Conservation (phyloP, 2,888 invertebrate genomes). For the Euplagia quadripunctaria region DNA sequence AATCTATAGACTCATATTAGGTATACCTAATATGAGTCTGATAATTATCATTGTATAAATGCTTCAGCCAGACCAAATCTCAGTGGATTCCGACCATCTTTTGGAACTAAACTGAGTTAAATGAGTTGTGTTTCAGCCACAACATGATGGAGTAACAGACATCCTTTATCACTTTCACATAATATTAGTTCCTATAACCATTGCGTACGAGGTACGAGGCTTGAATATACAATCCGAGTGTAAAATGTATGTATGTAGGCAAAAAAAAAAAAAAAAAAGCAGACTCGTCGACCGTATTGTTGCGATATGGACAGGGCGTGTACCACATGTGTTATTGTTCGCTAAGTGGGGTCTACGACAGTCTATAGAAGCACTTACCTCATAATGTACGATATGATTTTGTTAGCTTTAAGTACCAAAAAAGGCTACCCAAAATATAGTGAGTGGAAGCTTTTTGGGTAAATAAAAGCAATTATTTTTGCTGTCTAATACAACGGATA, state of each 20-base stretch:
- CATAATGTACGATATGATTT: not conserved
- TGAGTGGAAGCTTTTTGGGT: not conserved
- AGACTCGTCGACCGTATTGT: slow-evolving; percentile 1
- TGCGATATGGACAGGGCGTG: not conserved
- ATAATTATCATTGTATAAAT: not conserved
- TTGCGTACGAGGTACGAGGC: not conserved
- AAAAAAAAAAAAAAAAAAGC: no score
- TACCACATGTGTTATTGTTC: not conserved
- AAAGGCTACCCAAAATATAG: not conserved
- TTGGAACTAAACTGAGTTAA: not conserved
- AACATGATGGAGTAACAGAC: slow-evolving; percentile 5
- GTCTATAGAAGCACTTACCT: not conserved
- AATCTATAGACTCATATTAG: not conserved
- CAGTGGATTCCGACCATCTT: not conserved
- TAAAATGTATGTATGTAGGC: slow-evolving; percentile 7
- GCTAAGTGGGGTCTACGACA: slow-evolving; percentile 1
- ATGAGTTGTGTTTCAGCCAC: not conserved
- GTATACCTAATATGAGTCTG: no score
- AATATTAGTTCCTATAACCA: slow-evolving; percentile 4
- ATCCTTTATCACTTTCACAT: slow-evolving; percentile 3
- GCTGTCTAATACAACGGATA: no score
- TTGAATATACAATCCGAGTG: slow-evolving; percentile 4
- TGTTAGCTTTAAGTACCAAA: not conserved
- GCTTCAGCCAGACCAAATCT: not conserved
- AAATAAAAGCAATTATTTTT: no score